These are phyloP conservation scores for Gallinago solitaria DNA, from an alignment of 2,797 vertebrate species.

Conservation along the genomic window DNA sequence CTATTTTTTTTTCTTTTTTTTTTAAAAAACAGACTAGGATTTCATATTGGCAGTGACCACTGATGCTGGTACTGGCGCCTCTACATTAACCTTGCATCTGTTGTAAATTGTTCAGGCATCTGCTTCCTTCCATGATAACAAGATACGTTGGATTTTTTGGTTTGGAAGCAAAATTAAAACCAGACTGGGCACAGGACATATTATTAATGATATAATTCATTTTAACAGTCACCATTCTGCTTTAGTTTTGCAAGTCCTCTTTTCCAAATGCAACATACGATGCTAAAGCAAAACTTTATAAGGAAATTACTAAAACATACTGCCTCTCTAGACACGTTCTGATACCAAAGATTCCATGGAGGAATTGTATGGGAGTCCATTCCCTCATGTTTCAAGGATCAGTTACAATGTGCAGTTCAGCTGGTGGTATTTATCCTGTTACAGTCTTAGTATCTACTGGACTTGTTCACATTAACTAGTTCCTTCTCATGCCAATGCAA, in stretches of 20 bases:
- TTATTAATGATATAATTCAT: background rate
- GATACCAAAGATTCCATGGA: background rate
- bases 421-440: background rate
- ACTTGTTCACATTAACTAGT: background rate
- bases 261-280: background rate
- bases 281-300: background rate
- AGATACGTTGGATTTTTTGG: background rate
- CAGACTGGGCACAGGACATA: background rate
- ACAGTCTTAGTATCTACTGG: background rate
- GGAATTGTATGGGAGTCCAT: background rate
- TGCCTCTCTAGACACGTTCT: background rate
- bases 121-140: slow-evolving; percentile 24
- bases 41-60: background rate
- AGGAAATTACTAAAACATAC: background rate
- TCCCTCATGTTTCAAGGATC: background rate
- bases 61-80: background rate
- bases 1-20: no score
- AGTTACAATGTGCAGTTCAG: background rate
- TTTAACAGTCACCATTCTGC: background rate
- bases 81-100: slow-evolving; percentile 16
- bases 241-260: background rate
- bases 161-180: slow-evolving; percentile 29
- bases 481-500: background rate
- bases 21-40: background rate
- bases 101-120: slow-evolving; percentile 19